Evolutionary conservation across 2,888 invertebrate genomes (phyloP).

Genomic region (Hemistola chrysoprasaria): DNA sequence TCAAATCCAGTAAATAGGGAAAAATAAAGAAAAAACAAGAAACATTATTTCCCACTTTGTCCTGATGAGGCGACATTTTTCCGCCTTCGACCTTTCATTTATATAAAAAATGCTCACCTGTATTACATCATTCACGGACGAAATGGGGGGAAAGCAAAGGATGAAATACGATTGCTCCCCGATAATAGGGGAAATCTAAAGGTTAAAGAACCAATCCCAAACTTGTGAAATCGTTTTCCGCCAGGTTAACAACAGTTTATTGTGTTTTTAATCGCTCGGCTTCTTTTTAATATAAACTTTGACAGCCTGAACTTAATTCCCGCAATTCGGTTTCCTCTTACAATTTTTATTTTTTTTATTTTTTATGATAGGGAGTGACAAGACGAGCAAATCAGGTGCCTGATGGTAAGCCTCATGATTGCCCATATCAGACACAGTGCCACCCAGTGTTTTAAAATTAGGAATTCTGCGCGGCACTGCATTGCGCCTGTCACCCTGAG

Average conservation of each 20-base stretch:
- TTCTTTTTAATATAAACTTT: constrained; percentile 12
- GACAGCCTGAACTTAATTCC: not conserved
- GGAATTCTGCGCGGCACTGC: too few species aligned
- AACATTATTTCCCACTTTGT: constrained; percentile 33
- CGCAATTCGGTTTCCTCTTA: not conserved
- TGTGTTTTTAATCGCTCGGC: constrained; percentile 17
- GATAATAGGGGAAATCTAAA: constrained; percentile 29
- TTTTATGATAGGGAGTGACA: too few species aligned
- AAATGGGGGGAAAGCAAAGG: constrained; percentile 31
- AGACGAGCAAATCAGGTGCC: too few species aligned
- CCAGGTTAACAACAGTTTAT: constrained; percentile 25
- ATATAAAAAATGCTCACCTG: constrained; percentile 30
- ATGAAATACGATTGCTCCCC: constrained; percentile 32
- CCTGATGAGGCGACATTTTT: constrained; percentile 31
- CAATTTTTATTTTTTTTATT: not conserved
- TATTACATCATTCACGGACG: constrained; percentile 28
- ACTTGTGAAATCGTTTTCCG: constrained; percentile 25
- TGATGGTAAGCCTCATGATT: too few species aligned
- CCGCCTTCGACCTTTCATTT: constrained; percentile 32
- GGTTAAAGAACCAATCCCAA: constrained; percentile 28
- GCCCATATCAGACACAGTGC: too few species aligned
- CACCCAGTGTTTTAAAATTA: too few species aligned
- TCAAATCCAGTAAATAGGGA: constrained; percentile 8
- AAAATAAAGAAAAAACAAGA: constrained; percentile 24
- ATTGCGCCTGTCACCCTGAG: too few species aligned